These are phyloP conservation scores for Varroa destructor DNA, from an alignment of 1,140 invertebrate genomes.

Conservation along the genomic window DNA sequence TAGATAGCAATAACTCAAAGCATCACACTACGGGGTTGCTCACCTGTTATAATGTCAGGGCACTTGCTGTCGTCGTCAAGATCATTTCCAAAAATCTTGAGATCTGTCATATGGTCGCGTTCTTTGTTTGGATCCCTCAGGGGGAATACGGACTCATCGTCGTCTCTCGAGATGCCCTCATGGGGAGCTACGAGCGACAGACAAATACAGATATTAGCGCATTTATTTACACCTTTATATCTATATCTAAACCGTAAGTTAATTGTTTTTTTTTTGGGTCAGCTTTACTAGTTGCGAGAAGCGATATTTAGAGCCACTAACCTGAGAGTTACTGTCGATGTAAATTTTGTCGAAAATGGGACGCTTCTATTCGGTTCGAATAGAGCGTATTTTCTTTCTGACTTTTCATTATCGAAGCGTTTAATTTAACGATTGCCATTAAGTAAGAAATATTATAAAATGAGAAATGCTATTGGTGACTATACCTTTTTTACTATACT, in stretches of 20 bases:
- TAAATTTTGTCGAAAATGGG: slow-evolving; percentile 10
- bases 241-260: neutral
- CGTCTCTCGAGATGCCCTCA: slow-evolving; percentile 5
- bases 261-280: neutral
- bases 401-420: no score
- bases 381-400: no score
- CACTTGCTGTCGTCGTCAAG: slow-evolving; percentile 6
- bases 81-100: slow-evolving; percentile 25
- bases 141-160: slow-evolving; percentile 23
- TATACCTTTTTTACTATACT: no score
- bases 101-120: slow-evolving; percentile 11
- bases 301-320: neutral
- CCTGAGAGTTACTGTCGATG: neutral
- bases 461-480: neutral
- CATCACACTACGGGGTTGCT: neutral
- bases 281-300: neutral
- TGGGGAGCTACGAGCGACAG: neutral
- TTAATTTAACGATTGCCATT: no score
- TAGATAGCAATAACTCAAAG: no score
- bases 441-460: neutral
- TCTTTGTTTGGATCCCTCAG: slow-evolving; percentile 1
- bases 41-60: slow-evolving; percentile 22
- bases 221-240: neutral
- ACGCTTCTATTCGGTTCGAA: neutral
- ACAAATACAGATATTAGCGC: neutral